Evolutionary conservation across 2,888 invertebrate species (phyloP).

Genomic region (Chelonus formosanus): DNA sequence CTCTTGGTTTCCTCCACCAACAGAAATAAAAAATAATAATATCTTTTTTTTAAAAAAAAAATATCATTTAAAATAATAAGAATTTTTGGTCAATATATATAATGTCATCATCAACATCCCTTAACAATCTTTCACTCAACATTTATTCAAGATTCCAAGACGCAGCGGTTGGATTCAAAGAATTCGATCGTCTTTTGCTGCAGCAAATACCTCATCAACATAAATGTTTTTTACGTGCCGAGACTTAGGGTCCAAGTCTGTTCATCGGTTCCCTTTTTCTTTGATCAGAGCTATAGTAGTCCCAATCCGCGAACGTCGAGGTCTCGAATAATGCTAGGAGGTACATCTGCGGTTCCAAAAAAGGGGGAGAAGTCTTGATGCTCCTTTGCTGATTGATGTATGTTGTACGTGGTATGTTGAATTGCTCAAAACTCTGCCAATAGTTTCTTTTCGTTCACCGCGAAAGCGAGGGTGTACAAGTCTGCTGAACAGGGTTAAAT

Average conservation of each 20-base stretch:
- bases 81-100: background rate
- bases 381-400: slow-evolving; percentile 56
- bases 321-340: slow-evolving; percentile 27
- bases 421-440: background rate
- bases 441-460: background rate
- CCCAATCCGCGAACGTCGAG: slow-evolving; percentile 20
- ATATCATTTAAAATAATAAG: background rate
- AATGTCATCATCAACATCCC: slow-evolving; percentile 5
- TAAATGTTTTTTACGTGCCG: slow-evolving; percentile 33
- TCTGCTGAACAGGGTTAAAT: slow-evolving; percentile 41
- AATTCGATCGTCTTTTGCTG: slow-evolving; percentile 28
- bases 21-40: background rate
- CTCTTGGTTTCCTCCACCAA: no score
- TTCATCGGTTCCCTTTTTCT: slow-evolving; percentile 15
- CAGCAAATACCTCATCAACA: slow-evolving; percentile 28
- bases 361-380: slow-evolving; percentile 34
- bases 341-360: slow-evolving; percentile 9
- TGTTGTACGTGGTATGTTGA: slow-evolving; percentile 46
- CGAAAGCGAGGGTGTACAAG: background rate
- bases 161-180: slow-evolving; percentile 22
- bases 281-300: slow-evolving; percentile 27
- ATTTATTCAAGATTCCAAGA: slow-evolving; percentile 8
- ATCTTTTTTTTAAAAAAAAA: background rate
- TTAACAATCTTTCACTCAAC: slow-evolving; percentile 5
- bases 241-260: background rate